Evolutionary conservation across 2,888 invertebrate species (phyloP), one percentile per base, ranked within the genome.

Genomic region (Zygogramma bicolorata): DNA sequence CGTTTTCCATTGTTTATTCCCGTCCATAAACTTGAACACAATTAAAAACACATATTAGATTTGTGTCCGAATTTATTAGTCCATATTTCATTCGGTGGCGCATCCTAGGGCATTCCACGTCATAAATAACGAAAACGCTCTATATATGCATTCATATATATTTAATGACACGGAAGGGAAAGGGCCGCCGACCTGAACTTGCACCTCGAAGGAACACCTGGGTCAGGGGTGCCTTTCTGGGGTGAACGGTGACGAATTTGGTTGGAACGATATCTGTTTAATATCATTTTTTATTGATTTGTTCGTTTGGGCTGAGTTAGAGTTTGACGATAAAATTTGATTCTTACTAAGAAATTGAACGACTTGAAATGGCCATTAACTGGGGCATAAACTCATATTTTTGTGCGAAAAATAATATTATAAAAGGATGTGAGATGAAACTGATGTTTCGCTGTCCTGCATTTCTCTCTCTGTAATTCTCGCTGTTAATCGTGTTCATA

Each of bases 101-200:
- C 70, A 70, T 74, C 63, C 63, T 65, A 10, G 62, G 62, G 62
- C 46, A 46, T 46, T 46, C 22, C 46, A 46, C 46, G 46, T 46
- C 46, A 29, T 42, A 66, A 66, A 66, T 42, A 58, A 49, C 25
- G 66, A 58, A 66, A 66, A 66, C 38, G 66, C 65, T 27, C 18
- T 38, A 38, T 38, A 38, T 40, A 49, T 38, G 40, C 40, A 61
- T 40, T n/a, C 53, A 67, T 71, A 81, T 79, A 83, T 83, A 82
- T 84, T 84, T 84, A 84, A 85, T 84, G 84, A 84, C 82, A 81
- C 79, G 78, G 76, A 79, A 79, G 76, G 75, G 77, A 80, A 82
- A 81, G 83, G 82, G 83, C 82, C 83, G 84, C 82, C 84, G 84
- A 84, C 83, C 84, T 79, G 76, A 80, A 81, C 82, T 82, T 82